phyloP scores from a whole-genome alignment of 2,113 vertebrate genomes.

The Plestiodon gilberti region DNA sequence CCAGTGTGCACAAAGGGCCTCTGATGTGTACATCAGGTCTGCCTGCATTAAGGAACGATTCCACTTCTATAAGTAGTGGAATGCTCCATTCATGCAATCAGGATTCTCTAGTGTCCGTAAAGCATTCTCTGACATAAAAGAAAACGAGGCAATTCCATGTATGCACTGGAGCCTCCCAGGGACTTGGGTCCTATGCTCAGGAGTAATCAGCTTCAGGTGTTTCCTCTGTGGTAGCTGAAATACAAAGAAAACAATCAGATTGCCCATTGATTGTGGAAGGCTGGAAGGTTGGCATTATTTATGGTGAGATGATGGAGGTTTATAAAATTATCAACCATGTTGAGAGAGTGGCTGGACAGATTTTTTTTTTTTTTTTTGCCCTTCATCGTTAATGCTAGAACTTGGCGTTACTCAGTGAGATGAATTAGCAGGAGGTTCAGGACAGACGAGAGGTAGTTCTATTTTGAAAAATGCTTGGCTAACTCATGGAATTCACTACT shows the following conservation, averaged over 20 bases:
- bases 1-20: not conserved
- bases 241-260: constrained; percentile 30
- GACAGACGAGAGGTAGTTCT: not conserved
- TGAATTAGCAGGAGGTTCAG: not conserved
- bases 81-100: not conserved
- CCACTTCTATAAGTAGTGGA: not conserved
- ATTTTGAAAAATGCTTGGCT: not conserved
- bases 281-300: not conserved
- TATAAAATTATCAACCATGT: no score
- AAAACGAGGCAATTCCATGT: not conserved
- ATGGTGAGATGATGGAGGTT: not conserved
- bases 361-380: not conserved
- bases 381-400: no score
- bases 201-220: constrained; percentile 55
- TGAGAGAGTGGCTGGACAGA: no score
- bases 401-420: not conserved
- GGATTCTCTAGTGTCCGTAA: not conserved
- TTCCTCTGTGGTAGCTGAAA: constrained; percentile 48
- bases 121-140: not conserved
- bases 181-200: not conserved
- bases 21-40: not conserved
- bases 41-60: not conserved
- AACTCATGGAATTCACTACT: not conserved
- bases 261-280: constrained; percentile 46
- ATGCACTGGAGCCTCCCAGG: not conserved